Percentiles rank a stretch among this genome's conserved stretches.
Conservation (phyloP, 2,797 vertebrate genomes). For the Smutsia gigantea region DNA sequence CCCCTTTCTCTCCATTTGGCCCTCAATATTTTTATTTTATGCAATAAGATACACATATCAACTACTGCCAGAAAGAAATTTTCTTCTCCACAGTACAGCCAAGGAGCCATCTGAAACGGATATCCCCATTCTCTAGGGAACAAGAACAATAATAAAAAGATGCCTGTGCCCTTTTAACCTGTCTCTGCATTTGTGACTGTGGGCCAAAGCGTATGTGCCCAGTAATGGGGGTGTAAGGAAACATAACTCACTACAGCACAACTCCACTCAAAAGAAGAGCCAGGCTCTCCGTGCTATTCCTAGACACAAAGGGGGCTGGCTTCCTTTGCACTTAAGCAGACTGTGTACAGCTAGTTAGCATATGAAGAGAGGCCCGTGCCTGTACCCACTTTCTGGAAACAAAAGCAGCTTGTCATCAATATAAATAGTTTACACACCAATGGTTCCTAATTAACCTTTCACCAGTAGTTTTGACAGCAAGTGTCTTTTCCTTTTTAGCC, state of each 20-base stretch:
- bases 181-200: constrained; percentile 57
- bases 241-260: background rate
- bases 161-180: constrained; percentile 64
- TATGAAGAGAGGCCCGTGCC: background rate
- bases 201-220: constrained; percentile 60
- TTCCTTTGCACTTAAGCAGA: background rate
- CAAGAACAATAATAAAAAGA: background rate
- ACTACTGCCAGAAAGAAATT: background rate
- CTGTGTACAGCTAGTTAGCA: constrained; percentile 30
- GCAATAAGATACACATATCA: background rate
- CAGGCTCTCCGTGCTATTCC: background rate
- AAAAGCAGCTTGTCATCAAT: constrained; percentile 5
- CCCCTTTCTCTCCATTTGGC: background rate
- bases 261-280: constrained; percentile 58
- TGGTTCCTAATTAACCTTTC: constrained; percentile 1
- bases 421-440: constrained; percentile 8
- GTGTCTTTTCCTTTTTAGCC: background rate
- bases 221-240: constrained; percentile 70
- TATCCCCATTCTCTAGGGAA: background rate
- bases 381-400: constrained; percentile 42
- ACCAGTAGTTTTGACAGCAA: background rate
- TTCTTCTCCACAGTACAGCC: background rate
- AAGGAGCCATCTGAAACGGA: constrained; percentile 5
- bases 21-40: background rate
- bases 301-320: background rate